Evolutionary conservation across 2,797 vertebrate genomes (phyloP).

Genomic region (Bradypodion ventrale): DNA sequence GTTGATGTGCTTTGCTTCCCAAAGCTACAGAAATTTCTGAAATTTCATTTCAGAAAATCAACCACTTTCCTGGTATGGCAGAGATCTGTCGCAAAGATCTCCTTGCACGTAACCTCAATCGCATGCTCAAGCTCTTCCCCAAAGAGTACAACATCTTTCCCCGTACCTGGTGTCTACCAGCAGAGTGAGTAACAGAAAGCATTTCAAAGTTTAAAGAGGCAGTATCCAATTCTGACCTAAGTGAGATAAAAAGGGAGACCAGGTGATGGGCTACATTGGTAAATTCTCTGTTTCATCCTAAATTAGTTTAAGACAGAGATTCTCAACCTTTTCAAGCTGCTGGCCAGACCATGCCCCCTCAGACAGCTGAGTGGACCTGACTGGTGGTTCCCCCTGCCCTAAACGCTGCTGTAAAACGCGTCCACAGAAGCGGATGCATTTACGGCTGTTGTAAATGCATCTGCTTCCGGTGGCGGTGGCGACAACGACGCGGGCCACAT

Average conservation of each 20-base stretch:
- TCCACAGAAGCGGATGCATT: no score
- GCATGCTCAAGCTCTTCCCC: slow-evolving; percentile 78
- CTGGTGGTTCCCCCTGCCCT: no score
- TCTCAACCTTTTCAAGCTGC: no score
- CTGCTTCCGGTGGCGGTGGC: no score
- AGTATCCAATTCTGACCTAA: not conserved
- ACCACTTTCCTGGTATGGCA: slow-evolving; percentile 82
- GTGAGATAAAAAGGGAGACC: not conserved
- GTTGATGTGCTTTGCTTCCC: no score
- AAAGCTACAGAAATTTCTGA: not conserved
- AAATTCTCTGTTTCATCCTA: rapidly evolving
- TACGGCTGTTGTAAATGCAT: no score
- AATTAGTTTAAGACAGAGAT: no score
- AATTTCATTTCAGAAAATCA: slow-evolving; percentile 79
- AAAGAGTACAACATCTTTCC: slow-evolving; percentile 78
- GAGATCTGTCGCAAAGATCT: slow-evolving; percentile 82
- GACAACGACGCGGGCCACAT: no score
- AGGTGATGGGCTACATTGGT: not conserved
- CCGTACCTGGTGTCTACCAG: slow-evolving; percentile 80
- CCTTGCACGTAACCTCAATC: slow-evolving; percentile 80
- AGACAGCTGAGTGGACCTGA: no score
- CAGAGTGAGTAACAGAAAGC: slow-evolving; percentile 71
- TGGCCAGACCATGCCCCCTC: no score
- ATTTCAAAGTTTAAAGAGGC: not conserved
- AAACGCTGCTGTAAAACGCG: no score